A percentile compares a stretch with the other conserved stretches of the same genome.
Conservation (phyloP, 2,888 invertebrate species). For the Xylophagus ater region DNA sequence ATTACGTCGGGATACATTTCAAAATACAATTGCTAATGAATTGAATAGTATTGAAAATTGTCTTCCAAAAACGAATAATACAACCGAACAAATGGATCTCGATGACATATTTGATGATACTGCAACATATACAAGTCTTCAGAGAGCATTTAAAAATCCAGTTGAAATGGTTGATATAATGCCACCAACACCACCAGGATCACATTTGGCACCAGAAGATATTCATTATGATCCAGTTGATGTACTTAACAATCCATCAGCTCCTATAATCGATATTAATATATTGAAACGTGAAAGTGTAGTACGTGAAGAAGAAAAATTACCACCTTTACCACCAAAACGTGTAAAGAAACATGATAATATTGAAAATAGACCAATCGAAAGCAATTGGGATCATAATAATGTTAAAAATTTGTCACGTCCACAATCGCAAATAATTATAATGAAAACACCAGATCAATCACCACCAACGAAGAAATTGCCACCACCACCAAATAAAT, state of each 20-base stretch:
- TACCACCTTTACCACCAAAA: slow-evolving; percentile 74
- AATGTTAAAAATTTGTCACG: slow-evolving; percentile 18
- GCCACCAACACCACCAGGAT: slow-evolving; percentile 35
- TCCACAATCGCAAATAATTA: slow-evolving; percentile 31
- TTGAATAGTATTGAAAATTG: slow-evolving; percentile 26
- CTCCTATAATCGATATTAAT: slow-evolving; percentile 42
- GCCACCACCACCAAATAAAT: slow-evolving; percentile 34
- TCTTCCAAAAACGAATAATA: slow-evolving; percentile 19
- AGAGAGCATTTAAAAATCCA: slow-evolving; percentile 77
- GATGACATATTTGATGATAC: slow-evolving; percentile 63
- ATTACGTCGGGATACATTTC: slow-evolving; percentile 44
- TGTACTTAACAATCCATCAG: slow-evolving; percentile 34
- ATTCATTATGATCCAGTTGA: slow-evolving; percentile 38
- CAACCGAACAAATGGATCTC: slow-evolving; percentile 39
- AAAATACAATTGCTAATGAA: slow-evolving; percentile 31
- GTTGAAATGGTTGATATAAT: slow-evolving; percentile 51
- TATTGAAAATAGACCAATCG: slow-evolving; percentile 32
- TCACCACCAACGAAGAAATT: slow-evolving; percentile 45
- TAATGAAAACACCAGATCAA: slow-evolving; percentile 35
- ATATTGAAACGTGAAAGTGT: slow-evolving; percentile 45
- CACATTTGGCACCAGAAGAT: slow-evolving; percentile 34
- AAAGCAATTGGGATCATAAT: slow-evolving; percentile 17
- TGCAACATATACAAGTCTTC: slow-evolving; percentile 72
- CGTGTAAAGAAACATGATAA: slow-evolving; percentile 50
- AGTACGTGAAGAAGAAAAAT: slow-evolving; percentile 46